Conservation (phyloP, 2,797 vertebrate species). For the Enteromius trimaculatus region DNA sequence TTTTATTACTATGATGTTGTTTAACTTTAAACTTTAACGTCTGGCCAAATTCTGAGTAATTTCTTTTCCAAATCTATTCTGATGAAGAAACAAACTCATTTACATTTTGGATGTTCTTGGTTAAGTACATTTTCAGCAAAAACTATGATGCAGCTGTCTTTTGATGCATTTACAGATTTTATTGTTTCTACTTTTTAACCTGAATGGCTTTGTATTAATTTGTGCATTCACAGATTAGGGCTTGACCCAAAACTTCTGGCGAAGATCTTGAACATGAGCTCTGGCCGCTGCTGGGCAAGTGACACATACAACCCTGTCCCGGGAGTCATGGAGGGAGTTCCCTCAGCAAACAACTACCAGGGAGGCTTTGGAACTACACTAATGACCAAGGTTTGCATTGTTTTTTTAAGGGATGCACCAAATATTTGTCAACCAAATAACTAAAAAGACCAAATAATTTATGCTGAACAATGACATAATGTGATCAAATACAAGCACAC, state of each 20-base stretch:
- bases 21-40: not conserved
- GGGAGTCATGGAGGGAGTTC: constrained; percentile 98
- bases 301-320: constrained; percentile 98
- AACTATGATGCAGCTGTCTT: not conserved
- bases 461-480: too few species aligned
- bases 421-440: too few species aligned
- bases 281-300: constrained; percentile 98
- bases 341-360: constrained; percentile 96
- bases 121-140: not conserved
- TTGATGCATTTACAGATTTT: constrained; percentile 61
- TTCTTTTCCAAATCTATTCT: not conserved
- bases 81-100: not conserved
- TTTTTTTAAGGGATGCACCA: not conserved
- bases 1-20: too few species aligned
- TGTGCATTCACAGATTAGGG: constrained; percentile 86
- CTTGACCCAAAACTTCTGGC: constrained; percentile 96
- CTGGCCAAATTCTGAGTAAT: not conserved
- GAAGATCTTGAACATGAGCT: constrained; percentile 98
- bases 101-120: not conserved
- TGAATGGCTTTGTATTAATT: not conserved
- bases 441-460: too few species aligned
- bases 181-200: constrained; percentile 60
- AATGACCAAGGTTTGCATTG: constrained; percentile 91
- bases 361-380: constrained; percentile 95
- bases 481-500: too few species aligned